Conservation (phyloP, 1,140 invertebrate genomes). For the Campoletis sonorensis region DNA sequence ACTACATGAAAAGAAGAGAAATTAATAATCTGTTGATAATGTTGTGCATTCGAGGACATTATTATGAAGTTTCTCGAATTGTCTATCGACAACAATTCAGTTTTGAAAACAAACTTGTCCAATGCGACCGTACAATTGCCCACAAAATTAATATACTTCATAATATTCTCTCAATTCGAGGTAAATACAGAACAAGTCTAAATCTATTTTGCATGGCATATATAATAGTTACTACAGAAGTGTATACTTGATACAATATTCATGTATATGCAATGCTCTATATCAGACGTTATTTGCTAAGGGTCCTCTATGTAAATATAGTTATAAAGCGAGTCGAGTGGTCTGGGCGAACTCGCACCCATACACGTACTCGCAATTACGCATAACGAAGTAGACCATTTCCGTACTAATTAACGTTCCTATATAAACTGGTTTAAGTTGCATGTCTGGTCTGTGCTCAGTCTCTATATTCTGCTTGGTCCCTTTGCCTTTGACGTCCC, state of each 20-base stretch:
- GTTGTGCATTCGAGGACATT: too few species aligned
- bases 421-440: conserved; percentile 44
- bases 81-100: too few species aligned
- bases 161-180: neutral
- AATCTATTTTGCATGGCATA: conserved; percentile 32
- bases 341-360: neutral
- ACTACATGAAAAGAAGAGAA: too few species aligned
- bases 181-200: neutral
- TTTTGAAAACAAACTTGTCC: too few species aligned
- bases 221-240: neutral
- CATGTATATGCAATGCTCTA: neutral
- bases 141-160: neutral
- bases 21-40: too few species aligned
- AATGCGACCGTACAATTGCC: neutral
- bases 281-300: neutral
- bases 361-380: conserved; percentile 57
- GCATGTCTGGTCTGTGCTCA: neutral
- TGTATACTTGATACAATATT: conserved; percentile 15
- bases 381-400: conserved; percentile 61
- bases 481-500: conserved; percentile 36
- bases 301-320: neutral
- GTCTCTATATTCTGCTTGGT: conserved; percentile 9
- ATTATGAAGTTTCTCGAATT: too few species aligned
- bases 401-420: conserved; percentile 61
- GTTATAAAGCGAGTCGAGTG: neutral